Evolutionary conservation across 2,888 invertebrate species (phyloP).

Genomic region (Elmis aenea): DNA sequence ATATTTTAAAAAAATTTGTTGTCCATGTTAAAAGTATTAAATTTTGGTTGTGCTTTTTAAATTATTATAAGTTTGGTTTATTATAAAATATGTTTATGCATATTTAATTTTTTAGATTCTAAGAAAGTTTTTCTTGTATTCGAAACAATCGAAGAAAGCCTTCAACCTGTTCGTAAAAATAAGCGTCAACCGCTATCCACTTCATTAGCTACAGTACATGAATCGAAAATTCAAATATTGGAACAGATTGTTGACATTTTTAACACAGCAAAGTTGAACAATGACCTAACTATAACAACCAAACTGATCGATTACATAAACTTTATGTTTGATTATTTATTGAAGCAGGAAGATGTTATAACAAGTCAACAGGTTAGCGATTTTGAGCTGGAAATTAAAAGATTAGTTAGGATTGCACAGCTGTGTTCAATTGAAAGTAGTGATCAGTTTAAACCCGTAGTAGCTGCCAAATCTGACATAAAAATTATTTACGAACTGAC

Average conservation of each 20-base stretch:
- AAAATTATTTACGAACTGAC: constrained; percentile 7
- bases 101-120: neutral
- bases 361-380: constrained; percentile 37
- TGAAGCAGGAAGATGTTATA: constrained; percentile 25
- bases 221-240: constrained; percentile 27
- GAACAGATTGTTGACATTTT: constrained; percentile 21
- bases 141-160: constrained; percentile 6
- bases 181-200: constrained; percentile 23
- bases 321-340: constrained; percentile 25
- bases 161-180: constrained; percentile 12
- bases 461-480: neutral
- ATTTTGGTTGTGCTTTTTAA: too few relatives aligned
- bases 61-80: too few relatives aligned
- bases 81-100: too few relatives aligned
- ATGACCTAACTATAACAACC: constrained; percentile 1
- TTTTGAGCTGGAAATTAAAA: constrained; percentile 32
- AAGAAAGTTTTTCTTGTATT: neutral
- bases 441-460: neutral
- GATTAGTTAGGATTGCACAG: constrained; percentile 33
- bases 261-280: constrained; percentile 6
- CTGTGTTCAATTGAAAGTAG: constrained; percentile 18
- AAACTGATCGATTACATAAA: constrained; percentile 16
- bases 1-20: too few relatives aligned
- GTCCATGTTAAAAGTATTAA: too few relatives aligned
- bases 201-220: constrained; percentile 16